Conservation (phyloP, 2,888 invertebrate species). For the Eupeodes luniger region DNA sequence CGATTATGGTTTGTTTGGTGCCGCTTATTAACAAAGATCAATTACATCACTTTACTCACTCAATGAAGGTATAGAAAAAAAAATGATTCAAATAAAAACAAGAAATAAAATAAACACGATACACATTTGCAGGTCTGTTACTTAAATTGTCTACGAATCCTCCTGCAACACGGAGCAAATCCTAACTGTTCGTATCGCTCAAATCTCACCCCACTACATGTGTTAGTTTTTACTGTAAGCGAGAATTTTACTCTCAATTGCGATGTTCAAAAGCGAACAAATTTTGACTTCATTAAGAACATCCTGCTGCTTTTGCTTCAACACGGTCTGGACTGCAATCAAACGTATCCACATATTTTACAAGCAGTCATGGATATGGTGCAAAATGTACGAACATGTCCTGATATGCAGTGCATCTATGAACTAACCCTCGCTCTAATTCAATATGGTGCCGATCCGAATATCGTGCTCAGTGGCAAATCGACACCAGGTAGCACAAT, state of each 20-base stretch:
- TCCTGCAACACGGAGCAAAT: constrained; percentile 89
- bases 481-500: constrained; percentile 83
- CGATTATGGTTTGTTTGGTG: constrained; percentile 90
- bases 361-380: constrained; percentile 90
- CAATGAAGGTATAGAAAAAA: constrained; percentile 87
- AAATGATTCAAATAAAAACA: not conserved
- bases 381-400: constrained; percentile 87
- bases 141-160: constrained; percentile 88
- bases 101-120: constrained; percentile 84
- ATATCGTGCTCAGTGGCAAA: constrained; percentile 86
- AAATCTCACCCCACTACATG: constrained; percentile 89
- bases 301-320: constrained; percentile 87
- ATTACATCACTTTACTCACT: constrained; percentile 89
- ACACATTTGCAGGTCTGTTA: constrained; percentile 87
- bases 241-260: constrained; percentile 89
- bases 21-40: constrained; percentile 91
- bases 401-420: constrained; percentile 89
- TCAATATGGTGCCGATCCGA: constrained; percentile 90
- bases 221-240: constrained; percentile 89
- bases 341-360: constrained; percentile 88
- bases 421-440: constrained; percentile 89
- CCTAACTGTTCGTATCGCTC: constrained; percentile 89
- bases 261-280: constrained; percentile 88
- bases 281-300: constrained; percentile 89
- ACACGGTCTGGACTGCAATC: constrained; percentile 88